Percentiles rank a stretch among this genome's conserved stretches.
These are phyloP conservation scores for Maniola jurtina DNA, from an alignment of 1,140 invertebrate genomes.

Conservation along the genomic window DNA sequence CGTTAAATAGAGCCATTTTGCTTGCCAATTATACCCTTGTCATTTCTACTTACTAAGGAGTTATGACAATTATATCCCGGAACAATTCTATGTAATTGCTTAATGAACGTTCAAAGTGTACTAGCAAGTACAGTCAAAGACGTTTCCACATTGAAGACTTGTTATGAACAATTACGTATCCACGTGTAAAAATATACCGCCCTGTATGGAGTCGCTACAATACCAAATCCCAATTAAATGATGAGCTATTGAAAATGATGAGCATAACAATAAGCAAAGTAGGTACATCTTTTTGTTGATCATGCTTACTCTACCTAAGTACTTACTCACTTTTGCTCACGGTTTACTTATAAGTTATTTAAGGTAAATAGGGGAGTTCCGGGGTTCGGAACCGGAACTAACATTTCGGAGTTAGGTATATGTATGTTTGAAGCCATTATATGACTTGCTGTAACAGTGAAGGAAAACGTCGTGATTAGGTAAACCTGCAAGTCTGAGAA, in stretches of 20 bases:
- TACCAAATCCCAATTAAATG: background rate
- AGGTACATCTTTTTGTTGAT: no score
- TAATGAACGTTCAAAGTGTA: constrained; percentile 58
- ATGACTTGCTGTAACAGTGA: no score
- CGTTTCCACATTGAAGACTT: constrained; percentile 46
- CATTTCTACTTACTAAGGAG: constrained; percentile 49
- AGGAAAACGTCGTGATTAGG: no score
- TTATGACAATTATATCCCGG: constrained; percentile 56
- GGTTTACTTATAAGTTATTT: no score
- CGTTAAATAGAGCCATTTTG: constrained; percentile 47
- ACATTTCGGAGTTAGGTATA: no score
- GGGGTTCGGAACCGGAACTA: no score
- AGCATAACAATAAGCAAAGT: constrained; percentile 1
- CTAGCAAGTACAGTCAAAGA: constrained; percentile 47
- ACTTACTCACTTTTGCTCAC: no score
- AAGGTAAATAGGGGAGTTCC: no score
- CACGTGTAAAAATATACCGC: constrained; percentile 44
- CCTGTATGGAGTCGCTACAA: constrained; percentile 17
- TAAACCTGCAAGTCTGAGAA: no score
- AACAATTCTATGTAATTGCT: constrained; percentile 70
- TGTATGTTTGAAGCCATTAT: no score
- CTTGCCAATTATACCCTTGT: constrained; percentile 40
- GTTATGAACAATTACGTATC: constrained; percentile 48
- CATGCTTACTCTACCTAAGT: no score
- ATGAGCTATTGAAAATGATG: constrained; percentile 3